These are phyloP conservation scores for Keiferia lycopersicella DNA, from an alignment of 2,888 invertebrate species.

Conservation along the genomic window DNA sequence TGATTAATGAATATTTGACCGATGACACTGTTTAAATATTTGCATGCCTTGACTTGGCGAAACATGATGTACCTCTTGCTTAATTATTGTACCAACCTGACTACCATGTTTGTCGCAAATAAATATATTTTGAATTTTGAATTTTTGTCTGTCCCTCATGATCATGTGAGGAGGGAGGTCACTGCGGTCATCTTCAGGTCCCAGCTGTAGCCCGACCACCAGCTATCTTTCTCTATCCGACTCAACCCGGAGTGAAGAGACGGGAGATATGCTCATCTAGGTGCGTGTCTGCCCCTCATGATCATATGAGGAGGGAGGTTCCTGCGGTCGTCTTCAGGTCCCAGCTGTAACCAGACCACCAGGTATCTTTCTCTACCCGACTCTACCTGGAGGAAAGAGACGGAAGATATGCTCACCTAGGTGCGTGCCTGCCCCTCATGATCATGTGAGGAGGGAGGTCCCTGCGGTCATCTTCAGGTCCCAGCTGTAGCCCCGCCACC, in stretches of 20 bases:
- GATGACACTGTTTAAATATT: too few relatives aligned
- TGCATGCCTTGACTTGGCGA: too few relatives aligned
- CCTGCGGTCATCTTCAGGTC: constrained; percentile 88
- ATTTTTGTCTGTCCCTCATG: constrained; percentile 81
- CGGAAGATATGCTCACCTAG: constrained; percentile 52
- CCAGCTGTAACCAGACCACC: constrained; percentile 92
- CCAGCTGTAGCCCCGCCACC: constrained; percentile 93
- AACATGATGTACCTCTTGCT: too few relatives aligned
- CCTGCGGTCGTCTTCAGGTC: constrained; percentile 87
- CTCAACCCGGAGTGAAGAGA: constrained; percentile 76
- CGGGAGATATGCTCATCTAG: constrained; percentile 51
- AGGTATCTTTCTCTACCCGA: constrained; percentile 95
- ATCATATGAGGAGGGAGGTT: constrained; percentile 80
- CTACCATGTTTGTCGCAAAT: too few relatives aligned
- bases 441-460: constrained; percentile 80
- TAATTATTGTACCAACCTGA: too few relatives aligned
- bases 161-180: constrained; percentile 82
- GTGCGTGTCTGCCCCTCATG: constrained; percentile 80
- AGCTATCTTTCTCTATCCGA: constrained; percentile 90
- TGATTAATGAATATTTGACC: too few relatives aligned
- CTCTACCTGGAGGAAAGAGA: constrained; percentile 49
- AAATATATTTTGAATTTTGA: too few relatives aligned
- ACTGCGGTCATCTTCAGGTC: constrained; percentile 88
- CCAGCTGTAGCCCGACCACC: constrained; percentile 92
- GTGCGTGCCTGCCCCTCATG: constrained; percentile 80